These are phyloP conservation scores for Bugula neritina DNA, from an alignment of 2,888 invertebrate species.

Conservation along the genomic window DNA sequence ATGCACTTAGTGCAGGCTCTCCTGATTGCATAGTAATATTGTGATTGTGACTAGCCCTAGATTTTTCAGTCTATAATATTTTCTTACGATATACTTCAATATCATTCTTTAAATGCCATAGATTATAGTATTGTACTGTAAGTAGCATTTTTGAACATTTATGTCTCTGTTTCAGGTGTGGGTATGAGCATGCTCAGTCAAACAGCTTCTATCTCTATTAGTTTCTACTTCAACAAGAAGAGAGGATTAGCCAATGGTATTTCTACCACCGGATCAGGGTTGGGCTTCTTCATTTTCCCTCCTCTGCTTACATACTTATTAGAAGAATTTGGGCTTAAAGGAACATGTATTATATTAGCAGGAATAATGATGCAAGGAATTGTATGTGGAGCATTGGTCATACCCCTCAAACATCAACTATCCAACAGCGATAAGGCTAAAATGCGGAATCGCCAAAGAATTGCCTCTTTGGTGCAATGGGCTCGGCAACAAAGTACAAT, in stretches of 20 bases:
- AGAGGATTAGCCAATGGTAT: conserved; percentile 16
- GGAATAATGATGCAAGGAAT: conserved; percentile 20
- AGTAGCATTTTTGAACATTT: too few relatives aligned
- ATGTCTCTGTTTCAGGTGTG: neutral
- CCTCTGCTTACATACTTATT: conserved; percentile 4
- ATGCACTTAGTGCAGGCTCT: too few relatives aligned
- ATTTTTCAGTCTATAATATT: too few relatives aligned
- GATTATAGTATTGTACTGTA: too few relatives aligned
- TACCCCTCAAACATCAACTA: neutral
- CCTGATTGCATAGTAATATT: too few relatives aligned
- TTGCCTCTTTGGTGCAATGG: neutral
- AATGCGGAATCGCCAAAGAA: neutral
- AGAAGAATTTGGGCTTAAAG: conserved; percentile 6
- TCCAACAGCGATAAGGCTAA: neutral
- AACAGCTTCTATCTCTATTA: conserved; percentile 16
- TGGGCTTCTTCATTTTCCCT: conserved; percentile 19
- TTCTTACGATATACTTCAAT: too few relatives aligned
- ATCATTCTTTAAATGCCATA: too few relatives aligned
- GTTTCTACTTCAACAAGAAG: conserved; percentile 19
- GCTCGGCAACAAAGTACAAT: neutral
- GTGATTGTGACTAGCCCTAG: too few relatives aligned
- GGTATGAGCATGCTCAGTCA: conserved; percentile 24
- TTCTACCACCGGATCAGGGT: neutral
- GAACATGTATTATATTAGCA: conserved; percentile 12
- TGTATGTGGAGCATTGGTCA: conserved; percentile 7